Percentiles rank a stretch among this genome's conserved stretches.
Conservation (phyloP, 2,113 vertebrate genomes). For the Erinaceus europaeus region DNA sequence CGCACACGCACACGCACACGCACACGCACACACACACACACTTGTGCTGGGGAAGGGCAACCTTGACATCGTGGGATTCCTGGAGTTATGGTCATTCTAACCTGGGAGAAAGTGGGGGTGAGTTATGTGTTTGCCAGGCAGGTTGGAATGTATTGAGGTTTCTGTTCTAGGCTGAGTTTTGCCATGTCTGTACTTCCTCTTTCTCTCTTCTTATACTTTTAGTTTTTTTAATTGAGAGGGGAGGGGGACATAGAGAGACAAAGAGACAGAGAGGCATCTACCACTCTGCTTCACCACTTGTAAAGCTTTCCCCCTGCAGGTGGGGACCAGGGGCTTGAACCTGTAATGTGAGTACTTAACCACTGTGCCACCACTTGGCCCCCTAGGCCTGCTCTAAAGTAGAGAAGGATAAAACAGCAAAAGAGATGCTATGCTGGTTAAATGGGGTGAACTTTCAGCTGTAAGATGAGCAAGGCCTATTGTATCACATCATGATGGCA, state of each 20-base stretch:
- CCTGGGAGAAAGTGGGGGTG: too few species aligned
- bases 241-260: too few species aligned
- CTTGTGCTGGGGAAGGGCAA: rapidly evolving
- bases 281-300: too few species aligned
- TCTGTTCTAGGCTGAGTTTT: neutral
- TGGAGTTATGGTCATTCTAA: rapidly evolving
- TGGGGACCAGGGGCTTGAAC: too few species aligned
- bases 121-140: neutral
- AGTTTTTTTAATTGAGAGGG: too few species aligned
- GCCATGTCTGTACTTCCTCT: neutral
- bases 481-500: rapidly evolving
- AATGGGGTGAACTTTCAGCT: neutral
- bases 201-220: too few species aligned
- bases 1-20: rapidly evolving
- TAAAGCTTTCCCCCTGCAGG: too few species aligned
- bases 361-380: too few species aligned
- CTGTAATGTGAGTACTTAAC: too few species aligned
- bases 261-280: too few species aligned
- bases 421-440: neutral
- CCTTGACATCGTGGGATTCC: rapidly evolving
- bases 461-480: neutral
- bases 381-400: neutral
- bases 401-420: rapidly evolving
- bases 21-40: rapidly evolving
- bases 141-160: rapidly evolving